Evolutionary conservation across 2,113 vertebrate genomes (phyloP).

Genomic region (Struthio camelus): DNA sequence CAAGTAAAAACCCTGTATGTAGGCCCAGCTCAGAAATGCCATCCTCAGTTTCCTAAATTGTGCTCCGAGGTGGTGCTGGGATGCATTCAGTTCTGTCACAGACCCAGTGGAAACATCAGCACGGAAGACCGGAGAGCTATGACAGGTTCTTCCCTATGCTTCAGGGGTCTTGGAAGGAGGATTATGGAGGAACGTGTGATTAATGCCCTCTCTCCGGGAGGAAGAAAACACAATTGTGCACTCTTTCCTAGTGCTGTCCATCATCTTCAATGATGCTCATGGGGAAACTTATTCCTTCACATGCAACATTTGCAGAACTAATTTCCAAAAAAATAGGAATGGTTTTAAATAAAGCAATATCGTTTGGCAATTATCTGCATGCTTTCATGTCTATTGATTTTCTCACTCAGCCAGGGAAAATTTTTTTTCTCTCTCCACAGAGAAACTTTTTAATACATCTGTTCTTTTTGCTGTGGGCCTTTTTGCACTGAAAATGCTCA

Average conservation of each 20-base stretch:
- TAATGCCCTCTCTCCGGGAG: conserved; percentile 38
- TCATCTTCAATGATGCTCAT: conserved; percentile 24
- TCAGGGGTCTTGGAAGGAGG: conserved; percentile 29
- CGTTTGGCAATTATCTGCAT: conserved; percentile 19
- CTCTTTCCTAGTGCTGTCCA: conserved; percentile 26
- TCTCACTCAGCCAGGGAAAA: neutral
- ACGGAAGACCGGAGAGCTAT: conserved; percentile 13
- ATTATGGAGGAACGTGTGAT: conserved; percentile 53
- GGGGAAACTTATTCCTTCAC: conserved; percentile 26
- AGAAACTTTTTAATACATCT: neutral
- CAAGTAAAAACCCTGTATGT: neutral
- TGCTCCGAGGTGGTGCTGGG: neutral
- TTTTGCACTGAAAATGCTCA: neutral
- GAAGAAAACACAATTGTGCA: conserved; percentile 41
- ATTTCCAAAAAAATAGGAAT: neutral
- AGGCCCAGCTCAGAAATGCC: neutral
- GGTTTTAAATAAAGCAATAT: conserved; percentile 13
- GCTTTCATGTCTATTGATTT: conserved; percentile 16
- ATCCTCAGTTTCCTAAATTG: neutral
- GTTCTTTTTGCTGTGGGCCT: neutral
- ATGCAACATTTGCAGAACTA: conserved; percentile 48
- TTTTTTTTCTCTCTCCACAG: neutral
- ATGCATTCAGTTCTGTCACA: neutral
- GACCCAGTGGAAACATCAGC: neutral
- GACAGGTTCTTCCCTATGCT: conserved; percentile 36